Base-by-base conservation (phyloP, 2,113 vertebrate genomes). In the Pterocles gutturalis region DNA sequence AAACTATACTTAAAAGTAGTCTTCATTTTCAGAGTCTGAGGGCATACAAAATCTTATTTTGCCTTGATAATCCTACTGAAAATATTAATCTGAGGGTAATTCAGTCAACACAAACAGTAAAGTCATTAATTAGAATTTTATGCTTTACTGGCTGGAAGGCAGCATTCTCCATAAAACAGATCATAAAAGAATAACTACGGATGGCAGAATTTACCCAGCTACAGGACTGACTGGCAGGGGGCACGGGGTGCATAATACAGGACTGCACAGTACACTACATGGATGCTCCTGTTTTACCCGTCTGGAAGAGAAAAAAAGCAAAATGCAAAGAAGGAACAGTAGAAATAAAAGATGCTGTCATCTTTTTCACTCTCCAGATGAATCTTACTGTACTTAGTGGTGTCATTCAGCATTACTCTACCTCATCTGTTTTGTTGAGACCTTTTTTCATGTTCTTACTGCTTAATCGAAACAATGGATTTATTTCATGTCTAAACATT, bases 211-310 rank as follows among this genome's bases (percentile, higher is more conserved):
- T 49, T 55, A 57, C 28, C 18, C 54, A 60, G 49, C 45, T 43
- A n/a, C 13, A 65, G 49, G 13, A 65, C 49, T 36, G 43, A 29
- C 45, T 78, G 24, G 19, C 0, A 2, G 17, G 26, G 25, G 15
- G 6, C 22, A 55, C 9, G 34, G 15, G 21, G 11, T 76, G 38
- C 21, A 26, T 45, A 25, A 64, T 33, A 36, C 29, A 61, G 17
- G 17, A 18, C 13, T 81, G 21, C 58, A 13, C 6, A 76, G n/a
- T 11, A 21, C 28, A 33, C 16, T 33, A 22, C 25, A 26, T 2
- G 21, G 20, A 53, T 58, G 10, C 6, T 76, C 41, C 13, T 0
- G 0, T 49, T 83, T 58, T 66, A 81, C 38, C 24, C 1, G 0
- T 13, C 7, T 62, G 33, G 18, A 19, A 64, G 6, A 90, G 26